Base-by-base conservation (phyloP, 1,140 invertebrate genomes). In the Drosophila chauvacae region DNA sequence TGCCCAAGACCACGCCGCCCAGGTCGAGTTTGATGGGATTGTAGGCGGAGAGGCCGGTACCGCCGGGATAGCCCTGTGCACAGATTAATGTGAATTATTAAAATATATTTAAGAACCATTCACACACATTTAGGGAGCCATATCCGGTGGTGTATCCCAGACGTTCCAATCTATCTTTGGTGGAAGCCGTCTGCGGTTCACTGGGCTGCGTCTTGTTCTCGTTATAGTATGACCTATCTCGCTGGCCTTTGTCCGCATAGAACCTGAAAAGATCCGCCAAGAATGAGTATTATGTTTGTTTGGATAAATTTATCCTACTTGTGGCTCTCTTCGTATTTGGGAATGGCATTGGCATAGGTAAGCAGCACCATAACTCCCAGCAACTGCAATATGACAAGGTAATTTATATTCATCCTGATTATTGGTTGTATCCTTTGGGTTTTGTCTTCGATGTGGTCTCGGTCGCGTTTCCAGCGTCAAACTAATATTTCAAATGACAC, bases 1-100 rank as follows among this genome's bases (percentile, higher is more conserved):
- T 96, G 1, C 96, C 96, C 10, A 97, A 91, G 4, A 97, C 93
- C 30, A 97, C 94, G n/a, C 96, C 96, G 7, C 96, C 96, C 2
- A 97, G 92, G 78, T 97, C 96, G 41, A 97, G 95, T 92, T 96
- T 97, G n/a, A 96, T 93, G 1, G 96, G 96, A 11, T 95, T 94
- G 61, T 96, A 96, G 2, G 92, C 90, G 3, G 94, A 93, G 5
- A 93, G 76, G 16, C 94, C 94, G 42, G 94, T 94, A 13, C 93
- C 93, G 76, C 86, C 81, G n/a, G 91, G 80, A 62, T 92, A 92
- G 7, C 81, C 90, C 91, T 91, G 35, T 3, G 14, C 13, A 57
- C 6, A 35, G 9, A 37, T 56, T 7, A 11, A n/a, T 57, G 11
- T 50, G 18, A 3, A 23, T 18, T 16, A 9, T 6, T 4, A 16